Base-by-base conservation (phyloP, 2,113 vertebrate species). In the Stegastes partitus region DNA sequence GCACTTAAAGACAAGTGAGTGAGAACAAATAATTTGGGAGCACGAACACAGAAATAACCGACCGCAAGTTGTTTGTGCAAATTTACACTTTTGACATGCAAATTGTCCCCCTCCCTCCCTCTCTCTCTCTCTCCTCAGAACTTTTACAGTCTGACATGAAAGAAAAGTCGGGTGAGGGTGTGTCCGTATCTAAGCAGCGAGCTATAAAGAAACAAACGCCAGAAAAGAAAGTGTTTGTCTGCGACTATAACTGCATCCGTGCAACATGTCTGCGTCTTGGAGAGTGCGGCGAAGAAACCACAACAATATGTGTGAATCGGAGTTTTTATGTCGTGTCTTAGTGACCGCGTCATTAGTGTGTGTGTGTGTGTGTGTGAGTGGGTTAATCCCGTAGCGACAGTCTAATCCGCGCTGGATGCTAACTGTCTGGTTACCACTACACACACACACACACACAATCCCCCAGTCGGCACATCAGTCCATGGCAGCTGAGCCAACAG, bases 131-230 rank as follows among this genome's bases (percentile, higher is more conserved):
- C 50, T 47, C 64, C 68, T 87, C 77, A 82, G 50, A 80, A 19
- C 53, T 85, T 92, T 90, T 82, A 88, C 74, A 83, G 53, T 47
- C 57, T 15, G 66, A 81, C 86, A 87, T 89, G 45, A 87, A 77
- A 61, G 76, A 57, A 55, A 50, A 8, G 44, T 21, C 22, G 77
- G 23, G 12, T 18, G 28, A 62, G 77, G 74, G 66, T 22, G 84
- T 56, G 69, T 59, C 37, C 10, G 37, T 25, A 64, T 83, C 61
- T 39, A 10, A 19, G 62, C 57, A 53, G 54, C 63, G 31, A 45
- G 61, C 18, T 53, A 39, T 39, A 66, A 37, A 67, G 31, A 51
- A 61, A 69, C 5, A 11, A 58, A 28, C 21, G 15, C 18, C 10
- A 11, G 3, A 54, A 37, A n/a, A 67, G n/a, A 67, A 22, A 53